Conservation (phyloP, 2,797 vertebrate genomes). For the Urocyon cinereoargenteus region DNA sequence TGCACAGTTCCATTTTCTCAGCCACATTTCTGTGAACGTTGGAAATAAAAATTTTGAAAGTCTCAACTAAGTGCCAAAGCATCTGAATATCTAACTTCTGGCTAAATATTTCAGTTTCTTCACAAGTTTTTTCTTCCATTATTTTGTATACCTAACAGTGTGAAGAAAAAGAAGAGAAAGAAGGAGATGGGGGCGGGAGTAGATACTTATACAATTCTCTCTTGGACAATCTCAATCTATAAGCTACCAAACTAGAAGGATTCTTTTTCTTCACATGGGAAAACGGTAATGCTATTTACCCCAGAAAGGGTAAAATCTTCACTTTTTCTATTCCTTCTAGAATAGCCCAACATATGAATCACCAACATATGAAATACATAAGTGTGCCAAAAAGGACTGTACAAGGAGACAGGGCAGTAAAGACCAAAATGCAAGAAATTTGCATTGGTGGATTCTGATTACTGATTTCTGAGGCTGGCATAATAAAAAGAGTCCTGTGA, state of each 20-base stretch:
- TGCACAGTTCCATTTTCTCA: background rate
- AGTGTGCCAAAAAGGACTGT: background rate
- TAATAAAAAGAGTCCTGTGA: background rate
- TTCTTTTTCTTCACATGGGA: constrained; percentile 9
- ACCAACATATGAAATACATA: background rate
- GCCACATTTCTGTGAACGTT: background rate
- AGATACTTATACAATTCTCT: background rate
- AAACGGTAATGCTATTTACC: background rate
- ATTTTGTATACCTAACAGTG: background rate
- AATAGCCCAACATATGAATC: background rate
- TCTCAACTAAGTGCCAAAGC: constrained; percentile 17
- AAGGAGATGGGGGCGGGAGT: background rate
- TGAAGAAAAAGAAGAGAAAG: background rate
- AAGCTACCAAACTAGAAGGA: background rate
- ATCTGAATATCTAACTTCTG: background rate
- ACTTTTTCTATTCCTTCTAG: background rate
- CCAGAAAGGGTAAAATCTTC: background rate
- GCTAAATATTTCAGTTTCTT: background rate
- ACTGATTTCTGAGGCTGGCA: background rate
- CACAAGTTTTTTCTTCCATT: constrained; percentile 23
- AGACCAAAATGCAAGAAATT: background rate
- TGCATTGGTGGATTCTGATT: background rate
- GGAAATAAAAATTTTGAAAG: constrained; percentile 13
- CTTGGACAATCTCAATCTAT: constrained; percentile 19
- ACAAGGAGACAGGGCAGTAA: background rate